Percentiles rank a stretch among this genome's conserved stretches.
Conservation (phyloP, 1,140 invertebrate genomes). For the Drosophila takahashii region DNA sequence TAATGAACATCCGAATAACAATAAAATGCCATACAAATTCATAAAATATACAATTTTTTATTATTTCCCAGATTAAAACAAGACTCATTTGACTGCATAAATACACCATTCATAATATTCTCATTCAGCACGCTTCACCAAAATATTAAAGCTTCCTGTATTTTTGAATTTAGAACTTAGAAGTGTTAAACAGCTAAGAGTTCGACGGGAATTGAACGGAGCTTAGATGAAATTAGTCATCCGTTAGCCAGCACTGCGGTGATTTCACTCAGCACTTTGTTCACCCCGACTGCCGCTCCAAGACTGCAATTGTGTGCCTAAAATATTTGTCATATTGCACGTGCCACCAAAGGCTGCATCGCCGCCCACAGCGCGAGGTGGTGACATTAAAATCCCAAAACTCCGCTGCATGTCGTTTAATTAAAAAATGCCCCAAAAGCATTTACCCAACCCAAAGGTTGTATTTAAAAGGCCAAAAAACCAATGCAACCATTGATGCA, state of each 20-base stretch:
- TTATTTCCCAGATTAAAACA: neutral
- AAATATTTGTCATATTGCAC: constrained; percentile 79
- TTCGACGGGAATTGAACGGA: neutral
- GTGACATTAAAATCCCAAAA: constrained; percentile 69
- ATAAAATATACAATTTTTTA: neutral
- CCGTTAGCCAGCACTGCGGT: neutral
- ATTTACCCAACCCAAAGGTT: constrained; percentile 58
- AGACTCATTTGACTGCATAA: too few relatives aligned
- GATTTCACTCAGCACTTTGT: neutral
- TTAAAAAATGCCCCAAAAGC: constrained; percentile 83
- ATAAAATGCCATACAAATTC: too few relatives aligned
- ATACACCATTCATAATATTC: too few relatives aligned
- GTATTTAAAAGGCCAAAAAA: constrained; percentile 28
- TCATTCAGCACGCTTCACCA: too few relatives aligned
- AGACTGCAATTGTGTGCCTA: constrained; percentile 51
- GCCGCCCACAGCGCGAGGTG: constrained; percentile 53
- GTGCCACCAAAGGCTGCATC: constrained; percentile 48
- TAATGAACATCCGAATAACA: neutral
- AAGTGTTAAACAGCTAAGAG: neutral
- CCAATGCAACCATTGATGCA: constrained; percentile 52
- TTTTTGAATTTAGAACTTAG: neutral
- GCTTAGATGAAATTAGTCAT: constrained; percentile 22
- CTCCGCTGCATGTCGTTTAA: constrained; percentile 70
- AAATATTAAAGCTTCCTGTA: neutral
- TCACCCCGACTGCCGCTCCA: neutral